A percentile compares a stretch with the other conserved stretches of the same genome.
Conservation (phyloP, 2,797 vertebrate genomes). For the Falco naumanni region DNA sequence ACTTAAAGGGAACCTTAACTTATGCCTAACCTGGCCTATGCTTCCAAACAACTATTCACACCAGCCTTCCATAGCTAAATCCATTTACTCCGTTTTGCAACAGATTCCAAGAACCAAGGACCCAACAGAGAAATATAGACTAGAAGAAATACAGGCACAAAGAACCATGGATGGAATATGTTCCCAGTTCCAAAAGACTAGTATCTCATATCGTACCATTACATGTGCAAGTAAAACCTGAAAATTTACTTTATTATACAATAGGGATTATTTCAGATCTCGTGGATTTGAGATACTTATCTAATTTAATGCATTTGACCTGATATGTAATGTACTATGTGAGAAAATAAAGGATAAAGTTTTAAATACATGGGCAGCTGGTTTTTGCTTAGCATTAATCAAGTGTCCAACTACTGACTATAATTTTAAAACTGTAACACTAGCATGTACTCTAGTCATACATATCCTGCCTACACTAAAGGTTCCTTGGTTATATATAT, state of each 20-base stretch:
- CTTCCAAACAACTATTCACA: neutral
- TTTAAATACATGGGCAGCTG: neutral
- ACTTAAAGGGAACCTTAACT: neutral
- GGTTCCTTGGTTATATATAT: neutral
- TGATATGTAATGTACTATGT: neutral
- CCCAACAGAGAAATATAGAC: neutral
- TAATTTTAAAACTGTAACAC: neutral
- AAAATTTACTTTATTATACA: neutral
- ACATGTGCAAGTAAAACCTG: neutral
- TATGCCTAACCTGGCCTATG: neutral
- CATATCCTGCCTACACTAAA: neutral
- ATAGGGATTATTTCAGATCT: neutral
- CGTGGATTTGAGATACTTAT: neutral
- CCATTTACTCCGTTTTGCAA: neutral
- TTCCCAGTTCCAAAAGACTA: neutral
- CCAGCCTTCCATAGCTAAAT: neutral
- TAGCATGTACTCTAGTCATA: neutral
- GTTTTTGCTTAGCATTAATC: neutral
- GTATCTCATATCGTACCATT: neutral
- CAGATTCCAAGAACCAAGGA: neutral
- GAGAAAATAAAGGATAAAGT: neutral
- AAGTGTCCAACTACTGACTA: neutral
- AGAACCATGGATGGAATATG: neutral
- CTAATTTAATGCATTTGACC: neutral
- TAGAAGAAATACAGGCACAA: neutral